Base-by-base conservation (phyloP, 2,888 invertebrate species). In the Chrysopilus asiliformis region DNA sequence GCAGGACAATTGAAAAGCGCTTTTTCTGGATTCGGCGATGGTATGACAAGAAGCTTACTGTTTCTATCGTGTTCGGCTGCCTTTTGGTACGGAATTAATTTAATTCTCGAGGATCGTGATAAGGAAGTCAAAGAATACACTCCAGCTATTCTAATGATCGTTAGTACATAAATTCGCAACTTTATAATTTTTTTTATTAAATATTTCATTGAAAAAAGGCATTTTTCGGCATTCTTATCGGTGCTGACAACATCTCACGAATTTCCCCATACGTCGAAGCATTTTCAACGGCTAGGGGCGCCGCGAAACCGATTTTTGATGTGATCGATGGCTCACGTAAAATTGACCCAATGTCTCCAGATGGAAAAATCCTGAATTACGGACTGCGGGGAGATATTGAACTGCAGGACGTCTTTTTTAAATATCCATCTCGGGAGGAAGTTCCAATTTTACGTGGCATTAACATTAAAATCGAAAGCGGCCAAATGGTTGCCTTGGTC, bases 11-110 rank as follows among this genome's bases (percentile, higher is more conserved):
- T 60, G 44, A 73, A 78, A 45, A 79, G 79, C 1, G 59, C 78
- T 38, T 76, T 71, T 54, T 74, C 78, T 0, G 80, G 80, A 0
- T 53, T 80, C 2, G 80, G 80, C 26, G 75, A 77, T 43, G 80
- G 74, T 0, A 56, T 79, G 1, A 71, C 80, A 67, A 81, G 81
- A 73, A 65, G 79, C 29, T 72, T 83, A 45, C 71, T 82, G 10
- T 85, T 79, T 53, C 64, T 73, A 10, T 76, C 79, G n/a, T 82
- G 82, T 53, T 72, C 80, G 0, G 62, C 84, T 1, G 74, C 81
- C 0, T 84, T 86, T 55, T 85, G 83, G 80, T 85, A 83, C 55
- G 86, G 86, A 0, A 76, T 81, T 0, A 70, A 71, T 39, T 67
- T 85, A 10, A 80, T 84, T 42, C 51, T 83, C 24, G 71, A 75